Evolutionary conservation across 2,888 invertebrate species (phyloP).

Genomic region (Punctoribates punctum): DNA sequence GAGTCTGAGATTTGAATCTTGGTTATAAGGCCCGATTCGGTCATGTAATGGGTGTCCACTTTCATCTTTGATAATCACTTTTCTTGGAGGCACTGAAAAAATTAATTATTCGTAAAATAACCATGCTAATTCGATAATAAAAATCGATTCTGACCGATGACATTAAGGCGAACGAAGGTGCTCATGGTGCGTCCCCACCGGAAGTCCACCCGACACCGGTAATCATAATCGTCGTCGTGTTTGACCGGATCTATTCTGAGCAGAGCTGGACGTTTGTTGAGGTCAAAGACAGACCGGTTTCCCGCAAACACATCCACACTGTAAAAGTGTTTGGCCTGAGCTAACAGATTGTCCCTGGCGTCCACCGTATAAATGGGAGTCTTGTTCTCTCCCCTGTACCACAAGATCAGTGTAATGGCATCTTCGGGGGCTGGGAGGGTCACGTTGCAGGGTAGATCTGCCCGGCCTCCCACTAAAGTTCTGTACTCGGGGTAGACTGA

Average conservation of each 20-base stretch:
- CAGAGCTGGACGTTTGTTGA: slow-evolving; percentile 2
- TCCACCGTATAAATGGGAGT: slow-evolving; percentile 63
- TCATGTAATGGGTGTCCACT: slow-evolving; percentile 6
- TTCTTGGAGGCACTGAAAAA: slow-evolving; percentile 37
- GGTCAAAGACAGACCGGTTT: slow-evolving; percentile 29
- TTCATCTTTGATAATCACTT: slow-evolving; percentile 35
- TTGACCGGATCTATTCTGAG: slow-evolving; percentile 32
- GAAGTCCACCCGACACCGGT: slow-evolving; percentile 83
- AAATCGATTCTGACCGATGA: slow-evolving; percentile 65
- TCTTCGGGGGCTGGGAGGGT: slow-evolving; percentile 67
- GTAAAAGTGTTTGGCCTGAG: slow-evolving; percentile 36
- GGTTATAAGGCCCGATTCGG: slow-evolving; percentile 34
- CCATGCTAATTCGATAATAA: not conserved
- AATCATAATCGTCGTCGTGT: slow-evolving; percentile 56
- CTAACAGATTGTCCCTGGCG: slow-evolving; percentile 19
- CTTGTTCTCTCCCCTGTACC: slow-evolving; percentile 69
- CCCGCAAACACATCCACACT: slow-evolving; percentile 32
- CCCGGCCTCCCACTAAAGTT: slow-evolving; percentile 68
- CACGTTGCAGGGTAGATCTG: slow-evolving; percentile 73
- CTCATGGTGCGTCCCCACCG: slow-evolving; percentile 82
- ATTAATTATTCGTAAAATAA: not conserved
- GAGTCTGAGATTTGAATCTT: slow-evolving; percentile 25
- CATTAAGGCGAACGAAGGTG: slow-evolving; percentile 75
- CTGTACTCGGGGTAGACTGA: slow-evolving; percentile 36
- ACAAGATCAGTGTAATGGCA: slow-evolving; percentile 71